phyloP scores from a whole-genome alignment of 2,888 invertebrate species.

The Poecilus cupreus region DNA sequence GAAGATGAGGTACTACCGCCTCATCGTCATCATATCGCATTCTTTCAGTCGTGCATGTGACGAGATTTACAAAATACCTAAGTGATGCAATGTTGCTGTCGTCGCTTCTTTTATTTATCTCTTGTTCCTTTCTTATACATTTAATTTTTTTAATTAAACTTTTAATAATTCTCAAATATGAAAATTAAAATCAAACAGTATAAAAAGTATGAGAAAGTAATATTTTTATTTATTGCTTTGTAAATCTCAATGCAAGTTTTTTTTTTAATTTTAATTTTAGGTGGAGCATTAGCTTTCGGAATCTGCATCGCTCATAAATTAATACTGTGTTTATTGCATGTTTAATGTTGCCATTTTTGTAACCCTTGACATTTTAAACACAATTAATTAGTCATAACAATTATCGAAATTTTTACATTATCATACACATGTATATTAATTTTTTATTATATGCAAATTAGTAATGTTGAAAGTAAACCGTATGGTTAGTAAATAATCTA shows the following conservation, averaged over 20 bases:
- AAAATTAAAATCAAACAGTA: no score
- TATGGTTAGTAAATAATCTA: not conserved
- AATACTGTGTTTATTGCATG: slow-evolving; percentile 43
- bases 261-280: slow-evolving; percentile 43
- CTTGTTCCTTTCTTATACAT: not conserved
- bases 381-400: slow-evolving; percentile 23
- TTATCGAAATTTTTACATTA: not conserved
- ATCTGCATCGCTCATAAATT: slow-evolving; percentile 33
- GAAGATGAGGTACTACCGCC: slow-evolving; percentile 84
- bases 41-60: slow-evolving; percentile 5
- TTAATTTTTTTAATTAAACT: not conserved
- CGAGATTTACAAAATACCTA: slow-evolving; percentile 34
- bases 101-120: slow-evolving; percentile 11
- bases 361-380: slow-evolving; percentile 31
- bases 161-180: no score
- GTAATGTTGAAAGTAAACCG: not conserved
- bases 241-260: slow-evolving; percentile 34
- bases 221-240: slow-evolving; percentile 6
- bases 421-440: not conserved
- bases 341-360: slow-evolving; percentile 14
- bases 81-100: not conserved
- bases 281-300: slow-evolving; percentile 44
- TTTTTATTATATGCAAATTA: not conserved
- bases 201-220: not conserved
- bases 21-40: not conserved